A percentile compares a stretch with the other conserved stretches of the same genome.
These are phyloP conservation scores for Flexamia atlantica DNA, from an alignment of 2,888 invertebrate genomes.

Conservation along the genomic window DNA sequence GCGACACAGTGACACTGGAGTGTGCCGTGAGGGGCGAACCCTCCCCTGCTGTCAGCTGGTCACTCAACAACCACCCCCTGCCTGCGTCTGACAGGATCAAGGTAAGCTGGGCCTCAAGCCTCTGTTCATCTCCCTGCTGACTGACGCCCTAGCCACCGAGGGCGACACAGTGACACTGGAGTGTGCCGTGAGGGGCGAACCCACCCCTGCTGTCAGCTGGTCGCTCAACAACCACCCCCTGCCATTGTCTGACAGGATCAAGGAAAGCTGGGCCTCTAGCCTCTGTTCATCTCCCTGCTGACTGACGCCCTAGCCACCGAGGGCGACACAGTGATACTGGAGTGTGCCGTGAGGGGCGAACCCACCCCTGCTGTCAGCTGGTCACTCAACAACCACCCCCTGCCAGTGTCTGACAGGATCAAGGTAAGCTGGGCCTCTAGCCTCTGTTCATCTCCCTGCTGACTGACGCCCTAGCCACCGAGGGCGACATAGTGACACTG, in stretches of 20 bases:
- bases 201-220: constrained; percentile 84
- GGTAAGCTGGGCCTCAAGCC: constrained; percentile 76
- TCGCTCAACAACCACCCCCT: constrained; percentile 83
- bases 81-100: constrained; percentile 79
- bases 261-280: constrained; percentile 76
- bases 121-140: constrained; percentile 83
- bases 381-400: constrained; percentile 83
- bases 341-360: constrained; percentile 83
- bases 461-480: constrained; percentile 83
- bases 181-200: constrained; percentile 83
- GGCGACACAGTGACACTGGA: constrained; percentile 84
- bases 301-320: constrained; percentile 84
- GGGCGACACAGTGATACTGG: constrained; percentile 83
- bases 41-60: constrained; percentile 83
- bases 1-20: constrained; percentile 83
- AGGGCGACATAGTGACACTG: constrained; percentile 83
- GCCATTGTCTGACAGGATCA: constrained; percentile 79
- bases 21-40: constrained; percentile 84
- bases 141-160: constrained; percentile 84
- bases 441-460: constrained; percentile 85
- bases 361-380: constrained; percentile 84
- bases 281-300: constrained; percentile 84
- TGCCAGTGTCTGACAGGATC: constrained; percentile 80
- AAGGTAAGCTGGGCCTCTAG: constrained; percentile 75
- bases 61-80: constrained; percentile 82